Conservation (phyloP, 2,113 vertebrate species). For the Strix aluco region DNA sequence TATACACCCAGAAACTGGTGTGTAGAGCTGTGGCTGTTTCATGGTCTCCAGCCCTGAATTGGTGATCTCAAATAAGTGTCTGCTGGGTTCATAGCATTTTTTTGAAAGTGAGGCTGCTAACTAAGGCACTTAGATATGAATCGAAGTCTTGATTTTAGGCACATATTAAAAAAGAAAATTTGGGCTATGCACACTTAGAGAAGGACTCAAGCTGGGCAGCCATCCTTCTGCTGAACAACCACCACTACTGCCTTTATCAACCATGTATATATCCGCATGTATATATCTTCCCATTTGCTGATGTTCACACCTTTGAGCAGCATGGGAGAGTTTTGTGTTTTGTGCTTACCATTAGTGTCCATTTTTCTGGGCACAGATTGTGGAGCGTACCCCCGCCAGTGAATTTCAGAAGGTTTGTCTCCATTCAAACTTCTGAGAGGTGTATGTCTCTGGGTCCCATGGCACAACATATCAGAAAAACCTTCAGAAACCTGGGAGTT, state of each 20-base stretch:
- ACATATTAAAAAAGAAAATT: background rate
- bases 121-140: background rate
- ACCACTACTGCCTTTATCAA: background rate
- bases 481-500: background rate
- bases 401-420: background rate
- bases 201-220: background rate
- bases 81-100: background rate
- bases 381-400: accelerated
- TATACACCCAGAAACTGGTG: background rate
- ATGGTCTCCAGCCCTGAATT: background rate
- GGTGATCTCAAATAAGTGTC: background rate
- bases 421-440: background rate
- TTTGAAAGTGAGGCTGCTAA: background rate
- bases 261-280: background rate
- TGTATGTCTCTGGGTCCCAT: background rate
- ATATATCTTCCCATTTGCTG: background rate
- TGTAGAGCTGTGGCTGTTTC: background rate
- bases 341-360: background rate
- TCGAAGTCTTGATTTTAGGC: background rate
- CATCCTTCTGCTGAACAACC: background rate
- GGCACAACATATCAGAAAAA: background rate
- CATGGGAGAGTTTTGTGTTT: background rate
- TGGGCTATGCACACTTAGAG: background rate
- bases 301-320: background rate
- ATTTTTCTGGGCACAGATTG: background rate